phyloP scores from a whole-genome alignment of 1,140 invertebrate genomes.

The Pachypeltis micranthus region DNA sequence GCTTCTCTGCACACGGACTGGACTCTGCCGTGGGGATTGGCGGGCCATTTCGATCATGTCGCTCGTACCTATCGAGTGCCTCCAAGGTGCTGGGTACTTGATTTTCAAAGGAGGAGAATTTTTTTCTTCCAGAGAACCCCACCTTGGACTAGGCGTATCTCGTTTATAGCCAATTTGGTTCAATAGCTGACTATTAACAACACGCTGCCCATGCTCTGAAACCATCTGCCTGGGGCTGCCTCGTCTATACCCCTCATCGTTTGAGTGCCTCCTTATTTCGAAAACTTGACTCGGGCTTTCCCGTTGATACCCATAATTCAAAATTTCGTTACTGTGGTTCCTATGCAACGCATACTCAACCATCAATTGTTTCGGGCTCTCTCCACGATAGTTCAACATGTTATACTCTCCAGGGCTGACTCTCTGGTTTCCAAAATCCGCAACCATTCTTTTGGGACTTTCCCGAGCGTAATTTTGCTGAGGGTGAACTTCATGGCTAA shows the following conservation, averaged over 20 bases:
- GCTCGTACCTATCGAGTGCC: background rate
- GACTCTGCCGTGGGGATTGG: background rate
- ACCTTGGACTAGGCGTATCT: background rate
- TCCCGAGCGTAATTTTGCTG: background rate
- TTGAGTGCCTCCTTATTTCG: background rate
- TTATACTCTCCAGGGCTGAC: background rate
- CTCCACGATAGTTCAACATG: background rate
- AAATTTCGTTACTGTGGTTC: background rate
- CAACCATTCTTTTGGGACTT: background rate
- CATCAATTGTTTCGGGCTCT: background rate
- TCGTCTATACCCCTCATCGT: background rate
- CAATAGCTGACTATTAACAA: background rate
- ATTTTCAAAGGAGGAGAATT: slow-evolving; percentile 2
- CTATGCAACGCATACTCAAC: background rate
- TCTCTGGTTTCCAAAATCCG: background rate
- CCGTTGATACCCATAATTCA: background rate
- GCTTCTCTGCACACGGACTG: background rate
- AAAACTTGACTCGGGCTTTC: background rate
- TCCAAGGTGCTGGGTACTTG: background rate
- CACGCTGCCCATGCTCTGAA: background rate
- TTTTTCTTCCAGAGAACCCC: slow-evolving; percentile 12
- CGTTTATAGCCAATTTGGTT: background rate
- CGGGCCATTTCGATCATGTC: background rate
- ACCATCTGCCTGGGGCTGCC: slow-evolving; percentile 2
- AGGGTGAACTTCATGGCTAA: background rate